Base-by-base conservation (phyloP, 2,113 vertebrate species). In the Tenrec ecaudatus region DNA sequence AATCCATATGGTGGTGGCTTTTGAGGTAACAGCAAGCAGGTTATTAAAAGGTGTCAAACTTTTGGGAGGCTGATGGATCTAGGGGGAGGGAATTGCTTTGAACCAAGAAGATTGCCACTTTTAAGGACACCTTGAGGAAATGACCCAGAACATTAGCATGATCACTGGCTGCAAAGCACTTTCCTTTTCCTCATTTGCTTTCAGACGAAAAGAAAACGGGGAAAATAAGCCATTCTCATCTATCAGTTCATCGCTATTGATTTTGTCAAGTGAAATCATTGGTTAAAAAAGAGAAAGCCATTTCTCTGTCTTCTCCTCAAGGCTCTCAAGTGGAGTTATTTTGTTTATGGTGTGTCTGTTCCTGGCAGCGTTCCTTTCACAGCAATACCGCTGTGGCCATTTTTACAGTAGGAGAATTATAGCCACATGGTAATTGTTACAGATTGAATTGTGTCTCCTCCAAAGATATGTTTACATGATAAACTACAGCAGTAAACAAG, bases 41-140 rank as follows among this genome's bases (percentile, higher is more conserved):
- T 25, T 93, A 77, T 83, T 89, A 90, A 84, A 95, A 93, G 23
- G 15, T 76, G n/a, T 85, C 88, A 90, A 60, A 78, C 31, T 64
- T 84, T 57, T 62, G 25, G 53, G 81, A 64, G 69, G 23, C 33
- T n/a, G 53, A 68, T 33, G 4, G 38, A 36, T 64, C n/a, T 17
- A 84, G 84, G 53, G 17, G 73, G 78, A 96, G 29, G 76, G 31
- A 89, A 15, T 47, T 90, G 31, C 31, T 95, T 83, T 64, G 53
- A 89, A 88, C 3, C 76, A 79, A 86, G 82, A 23, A 6, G 2
- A 92, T 0, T 16, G 40, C 33, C 96, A n/a, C 69, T 79, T 66
- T 86, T 86, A 94, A 78, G 36, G 31, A 53, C 20, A 58, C 22
- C 1, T n/a, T 75, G 64, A 93, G 69, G 75, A 93, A 69, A 91